Base-by-base conservation (phyloP, 2,888 invertebrate genomes). In the Leucophenga maculata region DNA sequence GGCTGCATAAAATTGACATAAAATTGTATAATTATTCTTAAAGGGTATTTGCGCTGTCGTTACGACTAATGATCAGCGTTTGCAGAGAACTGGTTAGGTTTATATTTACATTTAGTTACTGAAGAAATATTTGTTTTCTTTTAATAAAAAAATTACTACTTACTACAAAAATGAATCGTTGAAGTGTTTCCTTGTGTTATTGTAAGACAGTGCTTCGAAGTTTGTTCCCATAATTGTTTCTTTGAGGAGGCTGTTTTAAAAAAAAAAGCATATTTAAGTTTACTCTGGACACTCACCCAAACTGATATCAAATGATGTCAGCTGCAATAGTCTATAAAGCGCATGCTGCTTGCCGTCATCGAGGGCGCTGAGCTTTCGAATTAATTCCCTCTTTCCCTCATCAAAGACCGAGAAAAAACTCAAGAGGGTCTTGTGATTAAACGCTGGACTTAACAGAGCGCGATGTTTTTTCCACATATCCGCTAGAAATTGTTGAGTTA, bases 341-440 rank as follows among this genome's bases (percentile, higher is more conserved):
- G 50, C 26, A 44, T 62, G 22, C 44, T 52, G 14, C 2, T 39
- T 39, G 3, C 64, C 64, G 16, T 68, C 62, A n/a, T 52, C 62
- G 14, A 68, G 20, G 9, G 13, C 1, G 3, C 14, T 16, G 11
- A 68, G 32, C 18, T 68, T 9, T 18, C 60, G 14, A 13, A 54
- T 14, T 32, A 26, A 14, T 14, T 13, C 26, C 6, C 20, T 13
- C 6, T 62, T 26, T 11, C 20, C 16, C 1, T 46, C 6, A 26
- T 68, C 54, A 44, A 68, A 68, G n/a, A 18, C 13, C 16, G 16
- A 26, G 3, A 68, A 39, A 31, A 64, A 68, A 32, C 26, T 68
- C n/a, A 68, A n/a, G 16, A 68, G 20, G 0, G 64, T 55, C 20
- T 68, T 64, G 44, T 54, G 62, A 20, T 60, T 50, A 64, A 68